Evolutionary conservation across 64 coral and sea anemone species (phyloP).

Genomic region (Trachythela sp.): DNA sequence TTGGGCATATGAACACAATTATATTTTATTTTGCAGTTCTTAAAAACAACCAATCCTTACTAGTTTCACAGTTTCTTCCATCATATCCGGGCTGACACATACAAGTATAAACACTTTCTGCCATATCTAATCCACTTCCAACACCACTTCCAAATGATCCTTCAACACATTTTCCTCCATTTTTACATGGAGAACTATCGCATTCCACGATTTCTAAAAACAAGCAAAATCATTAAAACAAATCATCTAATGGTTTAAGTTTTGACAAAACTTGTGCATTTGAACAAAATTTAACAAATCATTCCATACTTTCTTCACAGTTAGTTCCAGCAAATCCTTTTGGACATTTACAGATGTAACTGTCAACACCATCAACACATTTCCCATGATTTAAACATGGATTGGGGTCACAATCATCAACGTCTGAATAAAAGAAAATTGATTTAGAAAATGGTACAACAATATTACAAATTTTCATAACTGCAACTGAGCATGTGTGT

Average conservation of each 20-base stretch:
- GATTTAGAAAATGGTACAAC: neutral
- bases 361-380: neutral
- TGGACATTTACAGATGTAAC: constrained; percentile 30
- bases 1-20: no score
- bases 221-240: neutral
- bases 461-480: neutral
- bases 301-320: constrained; percentile 36
- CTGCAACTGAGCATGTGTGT: neutral
- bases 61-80: constrained; percentile 78
- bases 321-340: constrained; percentile 23
- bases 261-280: neutral
- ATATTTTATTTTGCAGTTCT: no score
- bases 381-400: constrained; percentile 39
- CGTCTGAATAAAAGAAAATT: neutral
- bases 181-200: constrained; percentile 59
- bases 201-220: constrained; percentile 67
- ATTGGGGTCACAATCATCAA: constrained; percentile 8
- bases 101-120: constrained; percentile 29
- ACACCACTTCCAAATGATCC: neutral
- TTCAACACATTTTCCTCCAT: constrained; percentile 56
- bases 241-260: neutral
- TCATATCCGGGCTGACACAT: constrained; percentile 62
- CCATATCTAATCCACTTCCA: neutral
- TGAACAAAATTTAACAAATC: neutral
- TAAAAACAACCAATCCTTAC: neutral